phyloP scores from a whole-genome alignment of 2,888 invertebrate genomes.

The Spialia ferax region DNA sequence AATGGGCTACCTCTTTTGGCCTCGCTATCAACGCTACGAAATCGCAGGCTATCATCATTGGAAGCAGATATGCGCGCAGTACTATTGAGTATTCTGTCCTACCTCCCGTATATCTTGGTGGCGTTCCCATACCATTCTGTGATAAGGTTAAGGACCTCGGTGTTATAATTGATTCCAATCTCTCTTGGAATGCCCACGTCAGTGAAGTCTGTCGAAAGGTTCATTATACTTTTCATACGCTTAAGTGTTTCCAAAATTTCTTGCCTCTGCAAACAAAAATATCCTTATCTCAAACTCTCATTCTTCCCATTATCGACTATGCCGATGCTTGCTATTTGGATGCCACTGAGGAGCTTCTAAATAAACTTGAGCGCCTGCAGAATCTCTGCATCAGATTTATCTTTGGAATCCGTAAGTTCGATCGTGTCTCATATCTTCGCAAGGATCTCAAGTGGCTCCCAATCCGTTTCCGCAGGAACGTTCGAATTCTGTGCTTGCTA shows the following conservation, averaged over 20 bases:
- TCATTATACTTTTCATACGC: background rate
- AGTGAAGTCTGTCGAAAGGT: background rate
- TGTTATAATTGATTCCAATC: background rate
- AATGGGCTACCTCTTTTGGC: background rate
- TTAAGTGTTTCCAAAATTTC: background rate
- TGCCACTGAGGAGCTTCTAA: conserved; percentile 18
- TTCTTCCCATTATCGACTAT: conserved; percentile 25
- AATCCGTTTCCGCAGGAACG: conserved; percentile 4
- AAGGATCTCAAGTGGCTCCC: conserved; percentile 23
- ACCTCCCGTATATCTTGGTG: background rate
- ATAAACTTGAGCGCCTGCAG: conserved; percentile 32
- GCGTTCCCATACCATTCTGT: background rate
- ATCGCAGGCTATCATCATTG: conserved; percentile 9
- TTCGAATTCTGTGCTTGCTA: background rate
- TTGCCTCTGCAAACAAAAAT: conserved; percentile 1
- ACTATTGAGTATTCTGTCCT: no score
- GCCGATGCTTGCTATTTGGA: conserved; percentile 21
- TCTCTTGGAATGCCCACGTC: background rate
- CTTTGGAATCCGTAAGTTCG: conserved; percentile 27
- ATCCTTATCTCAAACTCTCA: background rate
- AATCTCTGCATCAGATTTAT: conserved; percentile 33
- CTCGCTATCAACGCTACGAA: background rate
- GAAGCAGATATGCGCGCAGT: background rate
- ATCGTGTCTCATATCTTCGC: conserved; percentile 16
- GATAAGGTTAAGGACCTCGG: background rate